Conservation (phyloP, 92 coral and sea anemone genomes). For the Anthopleura xanthogrammica region DNA sequence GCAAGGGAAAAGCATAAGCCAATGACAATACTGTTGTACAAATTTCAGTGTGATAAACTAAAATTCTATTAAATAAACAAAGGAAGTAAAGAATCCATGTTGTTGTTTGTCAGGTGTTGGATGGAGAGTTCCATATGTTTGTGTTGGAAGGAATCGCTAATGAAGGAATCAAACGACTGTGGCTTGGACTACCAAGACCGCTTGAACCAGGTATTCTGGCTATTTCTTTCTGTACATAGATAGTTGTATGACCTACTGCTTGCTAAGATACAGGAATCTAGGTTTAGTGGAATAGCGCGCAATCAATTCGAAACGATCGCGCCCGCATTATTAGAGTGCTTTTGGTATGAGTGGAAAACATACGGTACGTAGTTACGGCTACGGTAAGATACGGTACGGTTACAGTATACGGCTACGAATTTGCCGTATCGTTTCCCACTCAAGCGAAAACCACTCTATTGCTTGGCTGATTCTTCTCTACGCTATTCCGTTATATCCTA, state of each 20-base stretch:
- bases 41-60: too few species aligned
- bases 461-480: background rate
- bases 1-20: too few species aligned
- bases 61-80: background rate
- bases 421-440: too few species aligned
- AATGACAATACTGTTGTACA: too few species aligned
- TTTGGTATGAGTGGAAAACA: too few species aligned
- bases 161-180: conserved; percentile 62
- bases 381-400: too few species aligned
- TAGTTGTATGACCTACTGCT: too few species aligned
- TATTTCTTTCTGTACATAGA: background rate
- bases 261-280: too few species aligned
- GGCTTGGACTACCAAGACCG: conserved; percentile 78
- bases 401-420: too few species aligned
- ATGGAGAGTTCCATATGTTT: conserved; percentile 90
- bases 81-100: background rate
- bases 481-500: background rate
- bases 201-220: conserved; percentile 67
- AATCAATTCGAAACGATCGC: background rate
- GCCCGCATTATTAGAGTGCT: background rate
- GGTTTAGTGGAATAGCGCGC: background rate
- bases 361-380: too few species aligned
- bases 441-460: too few species aligned
- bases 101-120: conserved; percentile 54
- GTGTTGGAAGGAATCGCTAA: conserved; percentile 90